Evolutionary conservation across 2,113 vertebrate species (phyloP).

Genomic region (Anser brachyrhynchus): DNA sequence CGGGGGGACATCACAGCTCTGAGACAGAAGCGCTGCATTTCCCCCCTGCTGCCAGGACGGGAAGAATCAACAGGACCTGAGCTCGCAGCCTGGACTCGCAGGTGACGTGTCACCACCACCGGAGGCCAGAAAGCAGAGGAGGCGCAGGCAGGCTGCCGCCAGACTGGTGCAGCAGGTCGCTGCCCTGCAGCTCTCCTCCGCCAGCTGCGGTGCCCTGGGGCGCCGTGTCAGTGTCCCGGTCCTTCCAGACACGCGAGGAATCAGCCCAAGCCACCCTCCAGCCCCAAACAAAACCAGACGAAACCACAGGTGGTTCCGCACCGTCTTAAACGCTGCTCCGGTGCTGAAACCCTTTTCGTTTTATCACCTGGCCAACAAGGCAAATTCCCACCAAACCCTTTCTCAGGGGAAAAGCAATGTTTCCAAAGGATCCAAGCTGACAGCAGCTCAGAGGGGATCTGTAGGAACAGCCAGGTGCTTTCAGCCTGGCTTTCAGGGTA

Average conservation of each 20-base stretch:
- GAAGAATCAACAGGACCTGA: not conserved
- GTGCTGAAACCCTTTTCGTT: not conserved
- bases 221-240: not conserved
- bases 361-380: not conserved
- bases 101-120: not conserved
- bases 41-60: not conserved
- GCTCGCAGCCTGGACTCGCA: not conserved
- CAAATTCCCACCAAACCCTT: not conserved
- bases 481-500: not conserved
- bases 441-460: not conserved
- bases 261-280: not conserved
- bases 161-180: constrained; percentile 42
- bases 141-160: not conserved
- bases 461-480: not conserved
- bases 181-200: not conserved
- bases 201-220: not conserved
- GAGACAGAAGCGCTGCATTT: not conserved
- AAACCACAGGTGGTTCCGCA: not conserved
- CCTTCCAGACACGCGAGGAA: not conserved
- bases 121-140: not conserved
- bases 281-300: not conserved
- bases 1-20: not conserved
- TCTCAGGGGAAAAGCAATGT: not conserved
- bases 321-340: not conserved
- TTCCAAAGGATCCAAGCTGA: not conserved